These are phyloP conservation scores for Fissipunctia ypsillon DNA, from an alignment of 2,888 invertebrate species.

Conservation along the genomic window DNA sequence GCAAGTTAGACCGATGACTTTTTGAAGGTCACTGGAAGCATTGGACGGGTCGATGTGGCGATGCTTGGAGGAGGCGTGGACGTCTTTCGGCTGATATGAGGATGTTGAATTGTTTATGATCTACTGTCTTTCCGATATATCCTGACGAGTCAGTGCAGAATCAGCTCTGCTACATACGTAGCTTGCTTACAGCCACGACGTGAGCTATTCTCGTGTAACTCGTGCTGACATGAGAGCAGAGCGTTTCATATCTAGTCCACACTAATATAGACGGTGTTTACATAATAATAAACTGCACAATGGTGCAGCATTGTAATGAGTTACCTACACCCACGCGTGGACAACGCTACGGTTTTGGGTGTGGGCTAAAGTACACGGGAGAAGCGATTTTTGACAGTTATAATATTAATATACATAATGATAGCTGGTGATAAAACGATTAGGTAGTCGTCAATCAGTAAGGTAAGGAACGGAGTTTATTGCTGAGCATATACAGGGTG, in stretches of 20 bases:
- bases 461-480: no score
- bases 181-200: not conserved
- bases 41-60: not conserved
- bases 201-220: not conserved
- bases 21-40: not conserved
- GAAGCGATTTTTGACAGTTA: conserved; percentile 44
- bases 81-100: not conserved
- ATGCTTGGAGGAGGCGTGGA: not conserved
- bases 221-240: not conserved
- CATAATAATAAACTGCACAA: conserved; percentile 74
- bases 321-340: conserved; percentile 77
- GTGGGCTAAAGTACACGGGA: conserved; percentile 23
- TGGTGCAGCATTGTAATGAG: conserved; percentile 85
- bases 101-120: not conserved
- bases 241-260: conserved; percentile 45
- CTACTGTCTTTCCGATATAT: not conserved
- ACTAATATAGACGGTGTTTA: conserved; percentile 66
- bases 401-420: no score
- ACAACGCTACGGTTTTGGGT: conserved; percentile 14
- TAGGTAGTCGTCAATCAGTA: no score
- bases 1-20: not conserved
- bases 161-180: not conserved
- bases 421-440: no score
- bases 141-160: not conserved
- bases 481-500: no score